Conservation (phyloP, 1,140 invertebrate species). For the Papilio helenus region DNA sequence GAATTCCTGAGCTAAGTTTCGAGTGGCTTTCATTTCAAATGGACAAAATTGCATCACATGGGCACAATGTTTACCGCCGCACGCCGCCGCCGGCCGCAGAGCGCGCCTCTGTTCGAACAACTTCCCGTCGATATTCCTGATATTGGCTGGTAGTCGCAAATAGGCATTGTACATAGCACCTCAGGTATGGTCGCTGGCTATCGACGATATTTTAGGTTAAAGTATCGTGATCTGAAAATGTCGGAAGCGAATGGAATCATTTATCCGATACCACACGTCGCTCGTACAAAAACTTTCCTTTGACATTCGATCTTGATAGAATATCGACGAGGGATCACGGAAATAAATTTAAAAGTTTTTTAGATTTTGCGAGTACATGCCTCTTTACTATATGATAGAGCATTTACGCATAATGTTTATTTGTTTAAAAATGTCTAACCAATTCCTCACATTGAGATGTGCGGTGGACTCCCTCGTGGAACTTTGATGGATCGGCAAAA, state of each 20-base stretch:
- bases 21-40: slow-evolving; percentile 20
- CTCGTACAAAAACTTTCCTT: slow-evolving; percentile 20
- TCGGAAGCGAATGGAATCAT: not conserved
- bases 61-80: slow-evolving; percentile 3
- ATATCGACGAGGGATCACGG: not conserved
- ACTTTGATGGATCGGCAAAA: not conserved
- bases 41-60: slow-evolving; percentile 13
- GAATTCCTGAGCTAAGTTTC: slow-evolving; percentile 5
- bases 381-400: not conserved
- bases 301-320: slow-evolving; percentile 30
- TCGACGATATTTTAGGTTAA: slow-evolving; percentile 1
- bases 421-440: not conserved
- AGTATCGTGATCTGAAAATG: slow-evolving; percentile 27
- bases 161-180: not conserved
- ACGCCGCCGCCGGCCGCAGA: slow-evolving; percentile 3
- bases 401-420: not conserved
- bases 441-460: not conserved
- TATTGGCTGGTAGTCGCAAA: slow-evolving; percentile 9
- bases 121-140: slow-evolving; percentile 10
- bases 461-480: not conserved
- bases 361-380: not conserved
- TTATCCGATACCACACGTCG: slow-evolving; percentile 12
- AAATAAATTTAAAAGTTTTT: slow-evolving; percentile 9
- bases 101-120: not conserved
- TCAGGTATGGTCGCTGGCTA: slow-evolving; percentile 11